A percentile compares a stretch with the other conserved stretches of the same genome.
Conservation (phyloP, 2,113 vertebrate species). For the Agelaius tricolor region DNA sequence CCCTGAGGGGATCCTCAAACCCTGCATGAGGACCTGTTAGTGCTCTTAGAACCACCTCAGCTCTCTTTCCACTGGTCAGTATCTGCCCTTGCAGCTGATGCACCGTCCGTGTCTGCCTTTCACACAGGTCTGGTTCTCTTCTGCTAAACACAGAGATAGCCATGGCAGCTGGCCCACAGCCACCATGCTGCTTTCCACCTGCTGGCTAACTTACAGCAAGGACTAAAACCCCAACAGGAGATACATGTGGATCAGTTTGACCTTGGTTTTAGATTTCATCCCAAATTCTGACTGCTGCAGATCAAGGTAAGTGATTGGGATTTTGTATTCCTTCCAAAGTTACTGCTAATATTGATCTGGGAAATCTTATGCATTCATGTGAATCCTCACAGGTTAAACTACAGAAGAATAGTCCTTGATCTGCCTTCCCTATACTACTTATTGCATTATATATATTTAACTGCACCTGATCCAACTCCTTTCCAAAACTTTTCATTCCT, state of each 20-base stretch:
- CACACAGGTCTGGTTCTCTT: accelerated
- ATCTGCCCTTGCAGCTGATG: accelerated
- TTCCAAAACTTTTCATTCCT: background rate
- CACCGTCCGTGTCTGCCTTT: accelerated
- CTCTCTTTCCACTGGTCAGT: background rate
- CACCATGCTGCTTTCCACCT: background rate
- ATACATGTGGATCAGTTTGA: background rate
- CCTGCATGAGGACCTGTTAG: background rate
- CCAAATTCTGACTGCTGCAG: background rate
- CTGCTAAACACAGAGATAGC: background rate
- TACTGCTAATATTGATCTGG: background rate
- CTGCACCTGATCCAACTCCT: background rate
- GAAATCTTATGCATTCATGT: background rate
- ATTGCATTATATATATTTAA: background rate
- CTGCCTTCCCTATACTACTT: background rate
- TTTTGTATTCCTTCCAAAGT: background rate
- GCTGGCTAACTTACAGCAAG: background rate
- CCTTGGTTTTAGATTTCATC: background rate
- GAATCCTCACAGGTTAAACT: background rate
- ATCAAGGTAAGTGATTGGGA: background rate
- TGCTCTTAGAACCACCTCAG: background rate
- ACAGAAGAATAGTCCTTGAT: background rate
- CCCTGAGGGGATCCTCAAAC: background rate
- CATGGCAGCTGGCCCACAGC: accelerated
- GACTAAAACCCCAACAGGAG: background rate